These are phyloP conservation scores for Apis florea DNA, from an alignment of 1,140 invertebrate species.

Conservation along the genomic window DNA sequence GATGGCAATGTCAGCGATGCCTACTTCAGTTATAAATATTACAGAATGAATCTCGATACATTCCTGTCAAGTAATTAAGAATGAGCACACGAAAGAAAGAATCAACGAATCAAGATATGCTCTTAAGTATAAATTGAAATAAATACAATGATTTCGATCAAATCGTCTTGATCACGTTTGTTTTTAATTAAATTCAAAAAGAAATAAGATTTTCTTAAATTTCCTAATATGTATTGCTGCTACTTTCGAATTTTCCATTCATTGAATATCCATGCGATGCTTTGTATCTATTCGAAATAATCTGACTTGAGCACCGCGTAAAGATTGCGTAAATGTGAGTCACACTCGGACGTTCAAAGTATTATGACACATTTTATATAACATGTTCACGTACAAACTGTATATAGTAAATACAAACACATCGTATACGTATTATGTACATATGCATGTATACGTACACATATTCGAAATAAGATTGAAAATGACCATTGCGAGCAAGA, in stretches of 20 bases:
- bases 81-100: neutral
- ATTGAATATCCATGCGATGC: constrained; percentile 31
- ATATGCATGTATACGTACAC: neutral
- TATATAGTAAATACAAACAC: constrained; percentile 9
- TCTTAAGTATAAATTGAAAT: neutral
- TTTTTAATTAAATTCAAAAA: neutral
- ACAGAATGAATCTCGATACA: constrained; percentile 9
- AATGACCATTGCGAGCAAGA: constrained; percentile 28
- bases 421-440: neutral
- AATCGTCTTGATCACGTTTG: neutral
- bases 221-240: neutral
- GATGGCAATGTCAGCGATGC: constrained; percentile 40
- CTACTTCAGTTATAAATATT: constrained; percentile 35
- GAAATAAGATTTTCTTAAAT: constrained; percentile 1
- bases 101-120: neutral
- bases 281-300: constrained; percentile 42
- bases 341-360: constrained; percentile 32
- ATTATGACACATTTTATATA: constrained; percentile 57
- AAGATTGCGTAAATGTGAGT: constrained; percentile 58
- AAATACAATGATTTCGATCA: neutral
- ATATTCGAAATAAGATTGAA: constrained; percentile 11
- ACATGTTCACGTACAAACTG: constrained; percentile 25
- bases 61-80: constrained; percentile 11
- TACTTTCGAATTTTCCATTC: constrained; percentile 45
- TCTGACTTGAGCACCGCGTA: constrained; percentile 35